Evolutionary conservation across 2,888 invertebrate species (phyloP).

Genomic region (Philopedon plagiatum): DNA sequence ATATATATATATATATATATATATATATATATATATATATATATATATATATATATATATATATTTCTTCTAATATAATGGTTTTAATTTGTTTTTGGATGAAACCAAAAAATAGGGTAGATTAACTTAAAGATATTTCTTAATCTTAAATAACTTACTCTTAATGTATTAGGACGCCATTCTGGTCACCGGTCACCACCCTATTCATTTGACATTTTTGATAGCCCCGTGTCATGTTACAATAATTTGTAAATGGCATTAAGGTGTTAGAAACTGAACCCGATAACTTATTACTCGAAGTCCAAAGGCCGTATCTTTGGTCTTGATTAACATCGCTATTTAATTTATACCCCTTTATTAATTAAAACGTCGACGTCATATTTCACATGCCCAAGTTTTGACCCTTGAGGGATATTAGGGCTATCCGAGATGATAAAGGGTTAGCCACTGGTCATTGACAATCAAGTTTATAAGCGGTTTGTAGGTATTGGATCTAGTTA

Average conservation of each 20-base stretch:
- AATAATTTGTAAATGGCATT: conserved; percentile 11
- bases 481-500: background rate
- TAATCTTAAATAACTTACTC: too few species aligned
- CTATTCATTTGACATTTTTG: background rate
- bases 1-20: too few species aligned
- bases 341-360: conserved; percentile 20
- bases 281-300: background rate
- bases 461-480: conserved; percentile 11
- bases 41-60: too few species aligned
- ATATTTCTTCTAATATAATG: too few species aligned
- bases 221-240: background rate
- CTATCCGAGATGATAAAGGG: conserved; percentile 12
- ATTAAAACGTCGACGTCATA: conserved; percentile 18
- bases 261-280: background rate
- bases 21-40: too few species aligned
- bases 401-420: conserved; percentile 12
- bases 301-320: conserved; percentile 9
- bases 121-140: too few species aligned
- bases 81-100: too few species aligned
- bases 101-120: too few species aligned
- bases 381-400: conserved; percentile 18
- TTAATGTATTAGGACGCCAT: too few species aligned
- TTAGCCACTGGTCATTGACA: conserved; percentile 13
- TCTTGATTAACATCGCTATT: conserved; percentile 19
- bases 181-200: too few species aligned